phyloP scores from a whole-genome alignment of 2,113 vertebrate species.

The Phrynosoma blainvillii region DNA sequence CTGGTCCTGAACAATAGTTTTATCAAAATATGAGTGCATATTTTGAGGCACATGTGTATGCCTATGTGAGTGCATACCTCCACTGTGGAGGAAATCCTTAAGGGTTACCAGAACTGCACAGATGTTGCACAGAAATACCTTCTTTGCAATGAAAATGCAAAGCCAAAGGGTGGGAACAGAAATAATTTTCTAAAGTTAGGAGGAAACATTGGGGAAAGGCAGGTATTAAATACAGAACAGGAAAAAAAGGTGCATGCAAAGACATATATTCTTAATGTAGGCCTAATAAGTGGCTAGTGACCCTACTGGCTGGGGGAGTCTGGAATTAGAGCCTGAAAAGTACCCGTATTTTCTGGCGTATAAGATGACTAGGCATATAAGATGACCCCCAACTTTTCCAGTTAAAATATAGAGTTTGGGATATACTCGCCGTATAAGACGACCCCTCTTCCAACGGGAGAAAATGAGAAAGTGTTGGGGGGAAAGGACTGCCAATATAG shows the following conservation, averaged over 20 bases:
- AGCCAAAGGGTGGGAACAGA: background rate
- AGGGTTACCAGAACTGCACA: background rate
- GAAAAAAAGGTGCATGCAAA: background rate
- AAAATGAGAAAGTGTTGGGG: no score
- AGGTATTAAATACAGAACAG: background rate
- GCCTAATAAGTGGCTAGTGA: background rate
- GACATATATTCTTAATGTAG: background rate
- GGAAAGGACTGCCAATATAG: no score
- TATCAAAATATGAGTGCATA: background rate
- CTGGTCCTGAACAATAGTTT: background rate
- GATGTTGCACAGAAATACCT: background rate
- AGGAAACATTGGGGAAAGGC: background rate
- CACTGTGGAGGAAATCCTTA: background rate
- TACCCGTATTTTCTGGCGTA: no score
- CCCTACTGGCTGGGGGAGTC: no score
- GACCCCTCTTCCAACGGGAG: no score
- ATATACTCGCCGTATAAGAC: no score
- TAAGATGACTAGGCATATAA: no score
- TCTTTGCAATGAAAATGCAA: background rate
- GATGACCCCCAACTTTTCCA: no score
- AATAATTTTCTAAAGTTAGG: background rate
- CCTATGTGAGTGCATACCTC: background rate
- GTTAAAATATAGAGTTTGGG: no score
- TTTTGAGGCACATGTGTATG: background rate
- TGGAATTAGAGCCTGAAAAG: no score